phyloP scores from a whole-genome alignment of 2,113 vertebrate species.

The Chroicocephalus ridibundus region DNA sequence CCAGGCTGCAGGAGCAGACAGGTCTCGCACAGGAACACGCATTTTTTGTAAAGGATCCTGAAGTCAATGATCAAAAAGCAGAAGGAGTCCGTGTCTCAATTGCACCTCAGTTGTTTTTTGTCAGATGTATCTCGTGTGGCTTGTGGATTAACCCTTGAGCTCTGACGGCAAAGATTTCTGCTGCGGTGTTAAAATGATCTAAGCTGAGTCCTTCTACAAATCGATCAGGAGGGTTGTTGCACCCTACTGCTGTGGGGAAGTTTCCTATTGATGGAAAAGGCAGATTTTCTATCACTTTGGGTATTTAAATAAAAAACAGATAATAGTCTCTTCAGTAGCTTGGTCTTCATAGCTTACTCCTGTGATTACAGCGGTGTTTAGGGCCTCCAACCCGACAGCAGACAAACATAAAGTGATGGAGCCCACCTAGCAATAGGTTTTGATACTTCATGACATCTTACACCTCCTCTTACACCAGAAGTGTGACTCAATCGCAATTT shows the following conservation, averaged over 20 bases:
- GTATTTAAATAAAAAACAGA: not conserved
- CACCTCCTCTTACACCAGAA: not conserved
- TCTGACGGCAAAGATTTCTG: not conserved
- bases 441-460: not conserved
- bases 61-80: not conserved
- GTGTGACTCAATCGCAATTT: not conserved
- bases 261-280: not conserved
- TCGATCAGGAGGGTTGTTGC: not conserved
- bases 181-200: not conserved
- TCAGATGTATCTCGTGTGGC: not conserved
- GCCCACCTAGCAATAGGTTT: not conserved
- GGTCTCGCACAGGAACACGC: not conserved
- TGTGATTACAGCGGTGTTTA: not conserved
- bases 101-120: not conserved
- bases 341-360: not conserved
- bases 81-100: not conserved
- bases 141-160: not conserved
- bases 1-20: not conserved
- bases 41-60: not conserved
- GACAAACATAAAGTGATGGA: not conserved
- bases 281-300: not conserved
- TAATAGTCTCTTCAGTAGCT: not conserved
- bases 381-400: not conserved
- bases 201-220: not conserved
- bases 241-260: not conserved